Evolutionary conservation across 2,888 invertebrate species (phyloP).

Genomic region (Dasysyrphus tricinctus): DNA sequence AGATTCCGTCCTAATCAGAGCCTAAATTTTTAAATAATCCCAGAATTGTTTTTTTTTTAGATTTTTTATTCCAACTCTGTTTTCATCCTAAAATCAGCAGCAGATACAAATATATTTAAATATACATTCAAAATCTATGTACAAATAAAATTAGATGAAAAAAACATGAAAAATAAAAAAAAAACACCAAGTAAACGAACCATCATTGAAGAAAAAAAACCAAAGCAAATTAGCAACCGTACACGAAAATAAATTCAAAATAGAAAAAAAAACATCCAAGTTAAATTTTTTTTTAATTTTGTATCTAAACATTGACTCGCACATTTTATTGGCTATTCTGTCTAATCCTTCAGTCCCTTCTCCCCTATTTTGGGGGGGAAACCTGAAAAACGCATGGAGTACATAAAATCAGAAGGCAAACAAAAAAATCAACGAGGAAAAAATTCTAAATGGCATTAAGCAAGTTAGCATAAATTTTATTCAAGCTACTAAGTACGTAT

Average conservation of each 20-base stretch:
- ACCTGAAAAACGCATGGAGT: constrained; percentile 50
- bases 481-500: constrained; percentile 62
- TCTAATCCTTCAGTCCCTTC: constrained; percentile 2
- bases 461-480: constrained; percentile 71
- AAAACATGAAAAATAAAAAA: constrained; percentile 22
- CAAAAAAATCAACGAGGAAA: constrained; percentile 30
- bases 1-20: too few relatives aligned
- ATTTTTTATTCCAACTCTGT: neutral
- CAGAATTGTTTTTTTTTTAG: neutral
- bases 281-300: constrained; percentile 12
- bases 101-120: constrained; percentile 15
- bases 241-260: constrained; percentile 72
- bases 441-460: constrained; percentile 67
- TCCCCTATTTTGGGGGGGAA: constrained; percentile 10
- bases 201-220: constrained; percentile 33
- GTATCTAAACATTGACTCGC: constrained; percentile 72
- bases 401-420: constrained; percentile 43
- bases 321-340: constrained; percentile 65
- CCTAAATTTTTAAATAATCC: neutral
- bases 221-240: constrained; percentile 61
- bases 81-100: neutral
- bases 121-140: constrained; percentile 28
- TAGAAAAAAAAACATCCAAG: constrained; percentile 46
- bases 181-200: constrained; percentile 49
- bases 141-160: constrained; percentile 46